Percentiles rank a stretch among this genome's conserved stretches.
Conservation (phyloP, 1,140 invertebrate species). For the honey bee (Apis mellifera) region Amel_HAv3.1 CM009943.2:3535001-3535500, state of each 20-base stretch:
- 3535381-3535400: conserved; percentile 4
- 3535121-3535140: conserved; percentile 40
- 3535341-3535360: no score
- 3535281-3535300: conserved; percentile 40
- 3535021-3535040: conserved; percentile 2
- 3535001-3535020: conserved; percentile 34
- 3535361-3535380: conserved; percentile 8
- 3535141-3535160: conserved; percentile 22
- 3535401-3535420: not conserved
- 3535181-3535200: conserved; percentile 49
- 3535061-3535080: conserved; percentile 46
- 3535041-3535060: conserved; percentile 5
- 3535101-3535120: conserved; percentile 27
- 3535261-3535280: conserved; percentile 51
- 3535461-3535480: conserved; percentile 12
- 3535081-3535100: conserved; percentile 29
- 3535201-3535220: conserved; percentile 75
- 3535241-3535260: conserved; percentile 64
- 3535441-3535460: conserved; percentile 6
- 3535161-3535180: conserved; percentile 48
- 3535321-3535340: conserved; percentile 6
- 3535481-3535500: conserved; percentile 5
- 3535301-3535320: no score
- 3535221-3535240: conserved; percentile 70
- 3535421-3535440: conserved; percentile 2